Base-by-base conservation (phyloP, 2,888 invertebrate genomes). In the Drosophila multiciliata region DNA sequence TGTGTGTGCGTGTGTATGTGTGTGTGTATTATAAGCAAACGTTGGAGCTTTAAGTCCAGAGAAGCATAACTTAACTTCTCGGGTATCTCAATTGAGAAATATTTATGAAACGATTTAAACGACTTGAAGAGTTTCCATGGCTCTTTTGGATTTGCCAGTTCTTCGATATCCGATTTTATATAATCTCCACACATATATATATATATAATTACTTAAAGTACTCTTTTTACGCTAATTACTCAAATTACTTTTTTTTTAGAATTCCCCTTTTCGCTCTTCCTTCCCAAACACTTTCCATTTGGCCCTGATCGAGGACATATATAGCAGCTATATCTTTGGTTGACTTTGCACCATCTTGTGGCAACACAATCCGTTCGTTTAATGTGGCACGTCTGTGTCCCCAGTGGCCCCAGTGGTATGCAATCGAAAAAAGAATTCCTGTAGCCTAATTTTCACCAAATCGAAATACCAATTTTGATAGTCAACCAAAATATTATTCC, bases 311-410 rank as follows among this genome's bases (percentile, higher is more conserved):
- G 20, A 23, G 6, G n/a, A 17, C 17, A 42, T 20, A 23, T 45
- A 15, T 23, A 15, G 8, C 20, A 45, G 2, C 45, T 8, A 45
- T 45, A 23, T 45, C 15, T 23, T 23, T 23, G 8, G 45, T 15
- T 45, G 45, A 45, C 53, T 66, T 66, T 64, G 64, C 48, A 36
- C 20, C 48, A 15, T 45, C 15, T n/a, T n/a, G n/a, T 23, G 64
- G 64, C 64, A 48, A 32, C n/a, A 32, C 36, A 36, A 64, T 64
- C 38, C 38, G 29, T 67, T 38, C 36, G 54, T 54, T 82, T 57
- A 55, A 55, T 58, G 55, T 48, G 86, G 75, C 89, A 86, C 86
- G 87, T 83, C 87, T 81, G 81, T 57, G 62, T 73, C 80, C 87
- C 80, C 75, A 66, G 59, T 57, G 84, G 29, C 29, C 3, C 0